A percentile compares a stretch with the other conserved stretches of the same genome.
Evolutionary conservation across 2,797 vertebrate species (phyloP).

Genomic region (Lagorchestes hirsutus): DNA sequence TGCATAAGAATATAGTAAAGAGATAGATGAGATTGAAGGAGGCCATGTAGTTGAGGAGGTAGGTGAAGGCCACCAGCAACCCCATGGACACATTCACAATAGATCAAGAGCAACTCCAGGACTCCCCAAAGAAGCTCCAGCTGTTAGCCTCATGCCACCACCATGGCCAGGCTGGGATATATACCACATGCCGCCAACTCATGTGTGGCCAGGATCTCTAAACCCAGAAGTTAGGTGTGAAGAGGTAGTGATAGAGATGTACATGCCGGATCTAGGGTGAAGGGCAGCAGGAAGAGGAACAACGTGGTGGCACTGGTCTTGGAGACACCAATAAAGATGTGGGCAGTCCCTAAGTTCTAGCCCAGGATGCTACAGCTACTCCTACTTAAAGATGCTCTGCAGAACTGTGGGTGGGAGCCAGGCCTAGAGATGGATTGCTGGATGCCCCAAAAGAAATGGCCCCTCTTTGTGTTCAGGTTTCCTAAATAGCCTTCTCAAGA

Average conservation of each 20-base stretch:
- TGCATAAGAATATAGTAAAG: slow-evolving; percentile 87
- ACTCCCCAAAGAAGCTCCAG: slow-evolving; percentile 98
- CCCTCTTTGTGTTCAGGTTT: too few species aligned
- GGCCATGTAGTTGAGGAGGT: slow-evolving; percentile 94
- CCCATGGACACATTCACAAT: slow-evolving; percentile 95
- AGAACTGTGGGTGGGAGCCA: not conserved
- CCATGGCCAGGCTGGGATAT: slow-evolving; percentile 91
- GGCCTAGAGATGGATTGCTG: not conserved
- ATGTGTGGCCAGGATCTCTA: slow-evolving; percentile 97
- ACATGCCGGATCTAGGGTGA: slow-evolving; percentile 90
- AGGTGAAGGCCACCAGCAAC: slow-evolving; percentile 92
- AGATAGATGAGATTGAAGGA: slow-evolving; percentile 93
- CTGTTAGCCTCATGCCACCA: slow-evolving; percentile 92
- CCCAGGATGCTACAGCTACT: slow-evolving; percentile 97
- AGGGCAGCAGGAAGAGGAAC: slow-evolving; percentile 93
- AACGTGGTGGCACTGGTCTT: slow-evolving; percentile 94
- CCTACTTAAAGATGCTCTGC: slow-evolving; percentile 87
- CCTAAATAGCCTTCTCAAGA: too few species aligned
- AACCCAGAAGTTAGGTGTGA: slow-evolving; percentile 97
- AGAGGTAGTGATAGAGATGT: slow-evolving; percentile 91
- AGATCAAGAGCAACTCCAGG: slow-evolving; percentile 95
- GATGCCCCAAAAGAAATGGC: not conserved
- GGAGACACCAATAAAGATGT: slow-evolving; percentile 92
- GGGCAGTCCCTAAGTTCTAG: slow-evolving; percentile 94
- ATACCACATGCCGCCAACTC: slow-evolving; percentile 92